Percentiles rank a stretch among this genome's conserved stretches.
phyloP scores from a whole-genome alignment of 2,888 invertebrate species.

The Aelia acuminata region DNA sequence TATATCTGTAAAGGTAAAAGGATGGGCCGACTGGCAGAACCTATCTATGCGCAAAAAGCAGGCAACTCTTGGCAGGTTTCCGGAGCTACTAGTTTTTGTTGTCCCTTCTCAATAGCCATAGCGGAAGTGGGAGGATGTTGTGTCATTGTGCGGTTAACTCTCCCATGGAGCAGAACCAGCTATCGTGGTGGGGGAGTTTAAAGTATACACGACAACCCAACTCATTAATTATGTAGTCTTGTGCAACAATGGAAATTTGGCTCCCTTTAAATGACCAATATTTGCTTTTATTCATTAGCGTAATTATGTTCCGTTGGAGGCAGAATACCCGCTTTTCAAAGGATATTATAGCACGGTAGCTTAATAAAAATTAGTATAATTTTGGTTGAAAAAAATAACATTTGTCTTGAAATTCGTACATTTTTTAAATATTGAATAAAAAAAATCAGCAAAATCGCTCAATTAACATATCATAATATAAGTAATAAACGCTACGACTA shows the following conservation, averaged over 20 bases:
- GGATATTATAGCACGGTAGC: neutral
- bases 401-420: no score
- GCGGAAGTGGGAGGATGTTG: slow-evolving; percentile 12
- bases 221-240: slow-evolving; percentile 7
- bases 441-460: no score
- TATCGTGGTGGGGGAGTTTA: neutral
- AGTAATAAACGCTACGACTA: no score
- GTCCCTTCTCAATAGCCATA: neutral
- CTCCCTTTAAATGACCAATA: neutral
- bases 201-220: neutral
- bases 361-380: neutral
- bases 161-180: neutral
- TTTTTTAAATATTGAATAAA: no score
- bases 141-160: slow-evolving; percentile 26
- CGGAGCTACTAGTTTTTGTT: slow-evolving; percentile 1
- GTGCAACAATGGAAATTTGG: neutral
- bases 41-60: neutral
- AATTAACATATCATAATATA: no score
- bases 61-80: neutral
- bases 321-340: neutral
- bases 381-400: no score
- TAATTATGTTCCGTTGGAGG: neutral
- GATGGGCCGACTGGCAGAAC: no score
- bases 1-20: neutral
- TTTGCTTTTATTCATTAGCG: neutral